These are phyloP conservation scores for Platypus cylindrus DNA, from an alignment of 2,888 invertebrate species.

Conservation along the genomic window DNA sequence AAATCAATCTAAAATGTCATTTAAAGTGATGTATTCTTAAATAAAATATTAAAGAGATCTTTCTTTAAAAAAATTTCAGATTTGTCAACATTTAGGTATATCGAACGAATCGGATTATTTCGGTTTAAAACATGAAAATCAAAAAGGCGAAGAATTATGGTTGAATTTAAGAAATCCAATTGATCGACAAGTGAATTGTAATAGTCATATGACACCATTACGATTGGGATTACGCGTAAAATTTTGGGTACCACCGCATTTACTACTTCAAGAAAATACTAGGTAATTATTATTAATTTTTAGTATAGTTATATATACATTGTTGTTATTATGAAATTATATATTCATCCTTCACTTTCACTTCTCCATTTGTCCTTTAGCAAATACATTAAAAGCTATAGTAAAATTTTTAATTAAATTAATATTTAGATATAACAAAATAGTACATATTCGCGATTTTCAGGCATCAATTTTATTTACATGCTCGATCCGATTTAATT, in stretches of 20 bases:
- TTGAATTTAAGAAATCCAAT: slow-evolving; percentile 74
- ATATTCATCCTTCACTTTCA: too few species aligned
- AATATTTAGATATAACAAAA: background rate
- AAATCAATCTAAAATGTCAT: too few species aligned
- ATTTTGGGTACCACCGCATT: slow-evolving; percentile 85
- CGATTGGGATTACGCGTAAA: slow-evolving; percentile 67
- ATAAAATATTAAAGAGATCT: too few species aligned
- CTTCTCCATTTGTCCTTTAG: too few species aligned
- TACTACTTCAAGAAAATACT: slow-evolving; percentile 71
- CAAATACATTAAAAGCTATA: too few species aligned
- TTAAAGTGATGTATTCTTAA: background rate
- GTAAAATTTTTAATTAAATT: background rate
- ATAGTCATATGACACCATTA: slow-evolving; percentile 46
- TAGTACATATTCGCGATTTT: slow-evolving; percentile 21
- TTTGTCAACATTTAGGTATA: slow-evolving; percentile 70
- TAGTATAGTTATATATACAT: too few species aligned
- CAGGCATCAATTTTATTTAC: slow-evolving; percentile 72
- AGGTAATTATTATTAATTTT: slow-evolving; percentile 45
- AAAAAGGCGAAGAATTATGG: slow-evolving; percentile 65
- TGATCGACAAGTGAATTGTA: slow-evolving; percentile 49
- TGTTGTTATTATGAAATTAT: too few species aligned
- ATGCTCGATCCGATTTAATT: slow-evolving; percentile 63
- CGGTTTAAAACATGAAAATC: slow-evolving; percentile 56
- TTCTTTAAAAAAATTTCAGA: too few species aligned
- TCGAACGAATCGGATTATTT: slow-evolving; percentile 81